Evolutionary conservation across 1,140 invertebrate genomes (phyloP), one percentile per base, ranked within the genome.

Genomic region (Pseudobourletiella spinata): DNA sequence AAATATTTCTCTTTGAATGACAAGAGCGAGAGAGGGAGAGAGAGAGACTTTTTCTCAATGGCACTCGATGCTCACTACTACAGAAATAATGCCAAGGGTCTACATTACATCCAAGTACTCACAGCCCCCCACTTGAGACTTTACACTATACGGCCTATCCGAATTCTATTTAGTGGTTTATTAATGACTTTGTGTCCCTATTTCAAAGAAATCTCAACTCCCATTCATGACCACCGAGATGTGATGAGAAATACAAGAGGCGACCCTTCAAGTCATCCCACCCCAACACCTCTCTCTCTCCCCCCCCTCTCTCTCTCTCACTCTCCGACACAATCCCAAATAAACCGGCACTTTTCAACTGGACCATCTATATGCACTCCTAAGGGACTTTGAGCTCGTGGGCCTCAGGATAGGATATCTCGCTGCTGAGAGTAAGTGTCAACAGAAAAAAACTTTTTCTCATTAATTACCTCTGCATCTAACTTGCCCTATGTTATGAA

Each of bases 81-180:
- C n/a, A n/a, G n/a, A n/a, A n/a, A n/a, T n/a, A n/a, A n/a, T n/a
- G n/a, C n/a, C n/a, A n/a, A n/a, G n/a, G n/a, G n/a, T n/a, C n/a
- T n/a, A n/a, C n/a, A n/a, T 11, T 39, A 22, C 26, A 44, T 43
- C 48, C 11, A 4, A 44, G 35, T 39, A n/a, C n/a, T 14, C 60
- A 46, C 59, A 29, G n/a, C n/a, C n/a, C n/a, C n/a, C n/a, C 56
- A 58, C 46, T 59, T 44, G 24, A 59, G 16, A 52, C 57, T 22
- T 62, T 35, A 62, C 28, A 66, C n/a, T n/a, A 66, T 66, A 35
- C 56, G 32, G 26, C 51, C 48, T 15, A 59, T 54, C 60, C 50
- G 52, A 66, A 62, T 66, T 66, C 64, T 63, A 61, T 66, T 66
- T 66, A 66, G 64, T 66, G 64, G 64, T 66, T 66, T 66, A 66